Percentiles rank a stretch among this genome's conserved stretches.
Conservation (phyloP, 2,797 vertebrate genomes). For the Arctocebus calabarensis region DNA sequence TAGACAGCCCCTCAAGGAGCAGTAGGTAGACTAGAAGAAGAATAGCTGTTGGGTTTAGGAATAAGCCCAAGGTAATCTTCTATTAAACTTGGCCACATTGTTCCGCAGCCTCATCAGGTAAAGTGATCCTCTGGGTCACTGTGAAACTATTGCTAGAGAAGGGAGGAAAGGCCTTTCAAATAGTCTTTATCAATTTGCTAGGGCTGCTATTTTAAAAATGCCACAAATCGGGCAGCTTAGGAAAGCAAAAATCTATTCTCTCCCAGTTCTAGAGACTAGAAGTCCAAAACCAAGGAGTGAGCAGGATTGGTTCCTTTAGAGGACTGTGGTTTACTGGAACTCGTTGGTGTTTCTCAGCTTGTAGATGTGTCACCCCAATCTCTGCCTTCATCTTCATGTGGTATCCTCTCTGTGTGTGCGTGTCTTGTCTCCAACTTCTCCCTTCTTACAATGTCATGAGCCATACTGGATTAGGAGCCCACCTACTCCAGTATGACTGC, state of each 20-base stretch:
- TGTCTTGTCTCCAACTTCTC: background rate
- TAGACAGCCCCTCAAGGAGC: background rate
- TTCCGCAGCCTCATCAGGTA: background rate
- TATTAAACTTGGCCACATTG: background rate
- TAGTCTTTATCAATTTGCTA: background rate
- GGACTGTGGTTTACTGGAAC: background rate
- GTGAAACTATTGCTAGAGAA: background rate
- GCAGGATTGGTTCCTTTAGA: background rate
- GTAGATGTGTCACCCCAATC: background rate
- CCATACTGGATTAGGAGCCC: background rate
- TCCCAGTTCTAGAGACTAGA: background rate
- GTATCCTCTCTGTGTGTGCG: accelerated
- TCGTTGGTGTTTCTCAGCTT: background rate
- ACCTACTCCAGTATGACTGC: background rate
- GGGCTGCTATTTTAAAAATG: background rate
- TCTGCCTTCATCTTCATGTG: background rate
- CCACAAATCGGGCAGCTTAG: background rate
- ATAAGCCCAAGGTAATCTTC: background rate
- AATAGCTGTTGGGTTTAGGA: background rate
- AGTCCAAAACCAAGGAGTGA: background rate
- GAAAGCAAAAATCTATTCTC: background rate
- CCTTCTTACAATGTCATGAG: background rate
- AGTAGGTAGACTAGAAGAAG: background rate
- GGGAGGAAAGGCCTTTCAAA: background rate
- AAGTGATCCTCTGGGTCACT: background rate